These are phyloP conservation scores for Leucoma salicis DNA, from an alignment of 2,888 invertebrate genomes.

Conservation along the genomic window DNA sequence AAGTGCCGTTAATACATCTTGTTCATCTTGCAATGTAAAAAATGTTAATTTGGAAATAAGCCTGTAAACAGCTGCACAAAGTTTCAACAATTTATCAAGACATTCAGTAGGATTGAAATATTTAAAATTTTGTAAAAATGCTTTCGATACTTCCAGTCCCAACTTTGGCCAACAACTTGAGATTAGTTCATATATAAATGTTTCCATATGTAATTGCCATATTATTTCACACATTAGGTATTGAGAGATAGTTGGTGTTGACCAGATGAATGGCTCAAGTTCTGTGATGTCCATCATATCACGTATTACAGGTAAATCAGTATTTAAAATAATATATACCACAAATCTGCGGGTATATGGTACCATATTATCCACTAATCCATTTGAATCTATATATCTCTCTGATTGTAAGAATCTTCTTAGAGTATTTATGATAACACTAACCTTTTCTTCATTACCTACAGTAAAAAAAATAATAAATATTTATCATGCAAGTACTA, in stretches of 20 bases:
- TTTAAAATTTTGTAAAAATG: slow-evolving; percentile 59
- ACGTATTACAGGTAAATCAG: slow-evolving; percentile 55
- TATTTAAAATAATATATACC: slow-evolving; percentile 61
- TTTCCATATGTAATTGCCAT: slow-evolving; percentile 60
- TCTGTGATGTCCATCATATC: slow-evolving; percentile 56
- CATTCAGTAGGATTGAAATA: slow-evolving; percentile 56
- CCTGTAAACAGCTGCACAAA: slow-evolving; percentile 53
- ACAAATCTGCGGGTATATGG: slow-evolving; percentile 52
- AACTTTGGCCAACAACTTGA: slow-evolving; percentile 53
- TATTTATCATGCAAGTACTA: neutral
- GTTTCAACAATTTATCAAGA: slow-evolving; percentile 44
- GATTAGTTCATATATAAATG: slow-evolving; percentile 60
- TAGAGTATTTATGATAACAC: slow-evolving; percentile 45
- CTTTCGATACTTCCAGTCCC: slow-evolving; percentile 54
- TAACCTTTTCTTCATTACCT: slow-evolving; percentile 69
- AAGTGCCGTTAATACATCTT: slow-evolving; percentile 28
- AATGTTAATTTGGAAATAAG: slow-evolving; percentile 57
- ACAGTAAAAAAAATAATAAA: slow-evolving; percentile 25
- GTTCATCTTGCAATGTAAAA: slow-evolving; percentile 41
- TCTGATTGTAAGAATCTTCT: slow-evolving; percentile 49
- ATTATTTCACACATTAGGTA: slow-evolving; percentile 67
- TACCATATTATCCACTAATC: slow-evolving; percentile 31
- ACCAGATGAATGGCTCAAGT: slow-evolving; percentile 58
- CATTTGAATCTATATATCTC: slow-evolving; percentile 45
- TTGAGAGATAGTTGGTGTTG: slow-evolving; percentile 60